Percentiles rank a stretch among this genome's conserved stretches.
phyloP scores from a whole-genome alignment of 2,888 invertebrate species.

The Luffia ferchaultella region DNA sequence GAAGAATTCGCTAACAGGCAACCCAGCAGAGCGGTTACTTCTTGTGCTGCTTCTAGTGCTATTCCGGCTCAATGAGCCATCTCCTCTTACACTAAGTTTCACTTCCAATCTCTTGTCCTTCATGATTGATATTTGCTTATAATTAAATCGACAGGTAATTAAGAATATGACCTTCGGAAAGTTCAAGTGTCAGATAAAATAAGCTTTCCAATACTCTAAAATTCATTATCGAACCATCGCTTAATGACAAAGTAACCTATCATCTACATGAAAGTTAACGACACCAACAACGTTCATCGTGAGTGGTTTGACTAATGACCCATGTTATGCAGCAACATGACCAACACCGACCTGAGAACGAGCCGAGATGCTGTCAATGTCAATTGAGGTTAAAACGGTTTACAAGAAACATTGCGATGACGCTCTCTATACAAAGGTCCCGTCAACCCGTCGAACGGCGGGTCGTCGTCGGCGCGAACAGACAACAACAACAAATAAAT shows the following conservation, averaged over 20 bases:
- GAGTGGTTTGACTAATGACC: conserved; percentile 43
- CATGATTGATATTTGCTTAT: conserved; percentile 26
- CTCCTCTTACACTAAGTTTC: conserved; percentile 55
- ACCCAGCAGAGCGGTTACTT: conserved; percentile 36
- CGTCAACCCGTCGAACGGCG: conserved; percentile 33
- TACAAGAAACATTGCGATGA: conserved; percentile 30
- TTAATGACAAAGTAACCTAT: conserved; percentile 26
- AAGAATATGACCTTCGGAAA: background rate
- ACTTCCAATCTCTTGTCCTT: conserved; percentile 57
- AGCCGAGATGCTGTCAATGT: conserved; percentile 34
- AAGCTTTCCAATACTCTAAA: background rate
- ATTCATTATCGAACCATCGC: background rate
- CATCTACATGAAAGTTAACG: conserved; percentile 43
- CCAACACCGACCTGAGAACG: conserved; percentile 39
- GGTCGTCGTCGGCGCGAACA: conserved; percentile 22
- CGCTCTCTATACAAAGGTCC: conserved; percentile 44
- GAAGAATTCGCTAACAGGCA: conserved; percentile 52
- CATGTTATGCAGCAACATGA: conserved; percentile 35
- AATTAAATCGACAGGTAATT: background rate
- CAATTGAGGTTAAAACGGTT: conserved; percentile 49
- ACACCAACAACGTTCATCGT: conserved; percentile 34
- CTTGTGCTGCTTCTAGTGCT: conserved; percentile 44
- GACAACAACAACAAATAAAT: conserved; percentile 30
- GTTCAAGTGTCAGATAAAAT: background rate
- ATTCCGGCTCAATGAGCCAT: conserved; percentile 48